A percentile compares a stretch with the other conserved stretches of the same genome.
Evolutionary conservation across 2,113 vertebrate genomes (phyloP).

Genomic region (Colistium nudipinnis): DNA sequence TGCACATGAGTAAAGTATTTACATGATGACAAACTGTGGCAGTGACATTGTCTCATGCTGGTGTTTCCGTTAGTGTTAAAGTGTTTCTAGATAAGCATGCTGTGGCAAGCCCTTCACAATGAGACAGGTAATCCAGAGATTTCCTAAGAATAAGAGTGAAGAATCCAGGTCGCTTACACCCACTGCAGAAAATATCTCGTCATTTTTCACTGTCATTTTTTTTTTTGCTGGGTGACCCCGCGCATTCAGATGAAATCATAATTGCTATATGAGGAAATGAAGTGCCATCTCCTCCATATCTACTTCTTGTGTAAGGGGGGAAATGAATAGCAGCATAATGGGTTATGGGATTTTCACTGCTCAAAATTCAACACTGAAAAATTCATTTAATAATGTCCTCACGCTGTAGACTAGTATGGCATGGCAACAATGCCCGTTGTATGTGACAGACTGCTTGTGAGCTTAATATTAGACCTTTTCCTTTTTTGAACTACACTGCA

Average conservation of each 20-base stretch:
- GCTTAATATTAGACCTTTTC: not conserved
- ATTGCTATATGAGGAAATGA: conserved; percentile 56
- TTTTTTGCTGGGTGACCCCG: conserved; percentile 21
- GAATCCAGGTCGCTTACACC: conserved; percentile 28
- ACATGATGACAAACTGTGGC: conserved; percentile 28
- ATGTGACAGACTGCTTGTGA: conserved; percentile 26
- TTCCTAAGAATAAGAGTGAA: conserved; percentile 27
- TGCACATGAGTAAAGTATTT: conserved; percentile 28
- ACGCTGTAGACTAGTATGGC: conserved; percentile 20
- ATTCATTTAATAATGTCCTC: conserved; percentile 55
- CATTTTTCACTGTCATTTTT: conserved; percentile 35
- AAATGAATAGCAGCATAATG: conserved; percentile 51
- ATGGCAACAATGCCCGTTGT: conserved; percentile 36
- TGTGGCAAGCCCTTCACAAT: conserved; percentile 31
- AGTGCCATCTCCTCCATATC: conserved; percentile 36
- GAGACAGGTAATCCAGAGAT: conserved; percentile 55
- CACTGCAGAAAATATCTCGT: not conserved
- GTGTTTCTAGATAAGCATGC: conserved; percentile 35
- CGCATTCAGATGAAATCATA: conserved; percentile 33
- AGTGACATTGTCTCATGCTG: conserved; percentile 37
- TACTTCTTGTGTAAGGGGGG: not conserved
- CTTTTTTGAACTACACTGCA: not conserved
- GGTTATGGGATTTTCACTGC: conserved; percentile 55
- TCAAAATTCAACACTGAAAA: conserved; percentile 60
- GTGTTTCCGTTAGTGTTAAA: not conserved